phyloP scores from a whole-genome alignment of 1,140 invertebrate genomes.

The Dreissena rostriformis region DNA sequence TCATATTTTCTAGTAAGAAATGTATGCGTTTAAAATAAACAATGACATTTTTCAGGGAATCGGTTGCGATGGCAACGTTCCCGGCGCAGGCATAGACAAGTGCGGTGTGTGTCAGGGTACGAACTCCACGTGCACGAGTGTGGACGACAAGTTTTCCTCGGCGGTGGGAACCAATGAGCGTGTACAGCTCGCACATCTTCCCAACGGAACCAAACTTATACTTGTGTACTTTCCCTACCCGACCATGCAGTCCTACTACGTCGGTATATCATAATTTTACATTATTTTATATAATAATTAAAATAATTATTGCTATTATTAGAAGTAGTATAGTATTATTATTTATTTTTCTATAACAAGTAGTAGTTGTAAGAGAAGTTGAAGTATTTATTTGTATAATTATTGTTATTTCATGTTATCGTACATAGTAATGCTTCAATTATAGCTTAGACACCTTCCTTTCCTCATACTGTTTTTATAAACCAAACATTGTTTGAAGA shows the following conservation, averaged over 20 bases:
- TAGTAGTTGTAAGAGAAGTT: neutral
- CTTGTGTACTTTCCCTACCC: neutral
- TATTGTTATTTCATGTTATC: neutral
- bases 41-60: neutral
- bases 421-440: neutral
- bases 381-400: neutral
- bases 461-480: neutral
- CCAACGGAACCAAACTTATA: neutral
- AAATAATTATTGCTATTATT: neutral
- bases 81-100: neutral
- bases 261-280: constrained; percentile 3
- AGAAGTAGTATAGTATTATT: neutral
- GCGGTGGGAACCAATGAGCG: neutral
- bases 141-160: neutral
- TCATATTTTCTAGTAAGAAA: too few species aligned
- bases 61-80: constrained; percentile 9
- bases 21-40: too few species aligned
- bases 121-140: neutral
- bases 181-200: neutral
- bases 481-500: neutral
- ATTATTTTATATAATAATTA: neutral
- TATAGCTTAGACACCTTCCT: neutral
- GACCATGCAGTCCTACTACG: neutral
- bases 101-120: constrained; percentile 8
- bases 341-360: neutral